Conservation (phyloP, 2,888 invertebrate genomes). For the Cryptophagus acutangulus region DNA sequence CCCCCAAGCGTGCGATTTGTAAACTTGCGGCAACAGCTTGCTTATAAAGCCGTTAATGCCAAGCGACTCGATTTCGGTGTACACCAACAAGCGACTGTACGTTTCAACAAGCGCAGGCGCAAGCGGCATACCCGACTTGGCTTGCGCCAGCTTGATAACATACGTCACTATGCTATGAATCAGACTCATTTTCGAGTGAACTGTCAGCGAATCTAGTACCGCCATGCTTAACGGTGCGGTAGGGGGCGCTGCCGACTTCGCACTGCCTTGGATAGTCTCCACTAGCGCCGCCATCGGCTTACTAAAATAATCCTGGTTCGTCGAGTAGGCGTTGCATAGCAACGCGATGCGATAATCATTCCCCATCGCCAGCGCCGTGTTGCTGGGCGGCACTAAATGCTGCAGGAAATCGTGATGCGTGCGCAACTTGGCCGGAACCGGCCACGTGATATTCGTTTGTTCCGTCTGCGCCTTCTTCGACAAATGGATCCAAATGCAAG, state of each 20-base stretch:
- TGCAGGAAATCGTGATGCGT: conserved; percentile 69
- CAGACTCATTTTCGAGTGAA: conserved; percentile 90
- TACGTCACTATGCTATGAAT: conserved; percentile 72
- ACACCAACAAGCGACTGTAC: conserved; percentile 85
- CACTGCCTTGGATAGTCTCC: conserved; percentile 67
- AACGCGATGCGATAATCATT: conserved; percentile 87
- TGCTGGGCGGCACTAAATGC: conserved; percentile 73
- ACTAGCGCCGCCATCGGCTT: conserved; percentile 89
- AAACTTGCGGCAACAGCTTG: conserved; percentile 79
- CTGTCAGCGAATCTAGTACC: conserved; percentile 82
- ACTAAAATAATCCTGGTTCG: conserved; percentile 81
- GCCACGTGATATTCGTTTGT: conserved; percentile 57
- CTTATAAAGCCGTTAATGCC: conserved; percentile 96
- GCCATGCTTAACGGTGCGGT: conserved; percentile 89
- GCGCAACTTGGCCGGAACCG: conserved; percentile 41
- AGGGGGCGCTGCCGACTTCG: conserved; percentile 55
- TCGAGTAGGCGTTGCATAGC: conserved; percentile 92
- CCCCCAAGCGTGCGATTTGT: conserved; percentile 87
- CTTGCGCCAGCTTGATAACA: conserved; percentile 84
- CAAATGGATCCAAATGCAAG: conserved; percentile 95
- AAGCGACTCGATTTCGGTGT: conserved; percentile 93
- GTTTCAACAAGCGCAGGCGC: conserved; percentile 93
- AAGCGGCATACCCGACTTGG: conserved; percentile 76
- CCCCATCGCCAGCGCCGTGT: conserved; percentile 66
- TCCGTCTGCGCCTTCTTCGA: conserved; percentile 89